phyloP scores from a whole-genome alignment of 1,140 invertebrate genomes.

The Helicorthomorpha holstii region DNA sequence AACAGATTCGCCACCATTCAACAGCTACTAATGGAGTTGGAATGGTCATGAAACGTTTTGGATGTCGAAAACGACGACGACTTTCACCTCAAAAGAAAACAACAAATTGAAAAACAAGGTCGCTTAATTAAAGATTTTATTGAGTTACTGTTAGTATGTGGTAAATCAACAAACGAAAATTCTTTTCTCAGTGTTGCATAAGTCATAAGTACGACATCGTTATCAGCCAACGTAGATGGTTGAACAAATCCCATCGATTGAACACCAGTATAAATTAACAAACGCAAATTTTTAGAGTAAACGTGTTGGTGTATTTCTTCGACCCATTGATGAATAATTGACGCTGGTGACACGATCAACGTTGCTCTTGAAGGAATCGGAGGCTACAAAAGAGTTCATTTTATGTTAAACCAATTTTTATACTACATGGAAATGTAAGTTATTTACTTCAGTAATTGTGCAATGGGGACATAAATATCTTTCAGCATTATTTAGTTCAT shows the following conservation, averaged over 20 bases:
- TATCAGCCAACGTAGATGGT: slow-evolving; percentile 39
- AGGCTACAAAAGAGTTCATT: slow-evolving; percentile 20
- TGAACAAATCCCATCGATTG: slow-evolving; percentile 40
- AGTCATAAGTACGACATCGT: slow-evolving; percentile 57
- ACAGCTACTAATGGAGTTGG: slow-evolving; percentile 44
- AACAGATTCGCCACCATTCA: slow-evolving; percentile 57
- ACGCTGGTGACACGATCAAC: slow-evolving; percentile 50
- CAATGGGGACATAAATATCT: slow-evolving; percentile 44
- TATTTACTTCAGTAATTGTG: slow-evolving; percentile 31
- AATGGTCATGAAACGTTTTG: slow-evolving; percentile 39
- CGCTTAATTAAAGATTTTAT: neutral
- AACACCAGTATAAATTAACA: slow-evolving; percentile 37
- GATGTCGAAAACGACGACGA: slow-evolving; percentile 30
- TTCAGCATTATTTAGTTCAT: slow-evolving; percentile 19
- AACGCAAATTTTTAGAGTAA: slow-evolving; percentile 29
- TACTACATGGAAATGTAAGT: too few relatives aligned
- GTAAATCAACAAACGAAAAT: slow-evolving; percentile 37
- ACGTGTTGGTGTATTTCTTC: slow-evolving; percentile 53
- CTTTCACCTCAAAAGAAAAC: slow-evolving; percentile 7
- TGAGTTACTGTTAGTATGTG: slow-evolving; percentile 18
- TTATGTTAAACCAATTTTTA: too few relatives aligned
- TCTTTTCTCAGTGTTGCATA: slow-evolving; percentile 45
- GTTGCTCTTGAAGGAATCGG: slow-evolving; percentile 40
- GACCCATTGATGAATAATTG: slow-evolving; percentile 52
- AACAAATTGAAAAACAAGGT: neutral